Conservation (phyloP, 1,140 invertebrate genomes). For the Neodiprion lecontei region DNA sequence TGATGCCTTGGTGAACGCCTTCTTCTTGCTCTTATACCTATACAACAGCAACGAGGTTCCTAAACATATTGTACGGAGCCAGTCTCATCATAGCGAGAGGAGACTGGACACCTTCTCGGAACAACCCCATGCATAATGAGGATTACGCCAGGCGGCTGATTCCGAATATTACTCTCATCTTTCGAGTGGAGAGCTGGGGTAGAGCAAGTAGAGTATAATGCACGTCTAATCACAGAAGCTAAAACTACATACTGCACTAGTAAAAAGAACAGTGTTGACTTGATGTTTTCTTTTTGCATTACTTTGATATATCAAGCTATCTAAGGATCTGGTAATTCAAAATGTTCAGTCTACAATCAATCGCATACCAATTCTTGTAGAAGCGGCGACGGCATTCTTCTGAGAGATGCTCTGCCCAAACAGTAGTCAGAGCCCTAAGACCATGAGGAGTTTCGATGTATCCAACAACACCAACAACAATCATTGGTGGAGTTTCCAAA, state of each 20-base stretch:
- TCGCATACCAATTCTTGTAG: slow-evolving; percentile 98
- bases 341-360: background rate
- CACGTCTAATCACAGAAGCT: background rate
- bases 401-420: slow-evolving; percentile 98
- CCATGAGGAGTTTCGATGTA: slow-evolving; percentile 99
- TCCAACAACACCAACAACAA: slow-evolving; percentile 96
- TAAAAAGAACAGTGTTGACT: slow-evolving; percentile 22
- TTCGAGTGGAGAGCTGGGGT: slow-evolving; percentile 50
- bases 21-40: slow-evolving; percentile 99
- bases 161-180: slow-evolving; percentile 47
- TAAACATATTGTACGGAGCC: slow-evolving; percentile 38
- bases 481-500: slow-evolving; percentile 97
- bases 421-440: slow-evolving; percentile 90
- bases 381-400: slow-evolving; percentile 98
- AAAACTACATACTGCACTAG: slow-evolving; percentile 14
- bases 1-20: slow-evolving; percentile 98
- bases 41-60: slow-evolving; percentile 40
- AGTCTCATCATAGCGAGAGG: slow-evolving; percentile 48
- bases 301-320: background rate
- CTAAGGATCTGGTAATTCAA: slow-evolving; percentile 15
- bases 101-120: slow-evolving; percentile 43
- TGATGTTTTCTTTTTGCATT: slow-evolving; percentile 16
- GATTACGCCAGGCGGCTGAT: slow-evolving; percentile 28
- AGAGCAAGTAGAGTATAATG: background rate
- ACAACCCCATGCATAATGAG: slow-evolving; percentile 26